Evolutionary conservation across 2,113 vertebrate genomes (phyloP), one percentile per base, ranked within the genome.

Genomic region (Myiagra hebetior): DNA sequence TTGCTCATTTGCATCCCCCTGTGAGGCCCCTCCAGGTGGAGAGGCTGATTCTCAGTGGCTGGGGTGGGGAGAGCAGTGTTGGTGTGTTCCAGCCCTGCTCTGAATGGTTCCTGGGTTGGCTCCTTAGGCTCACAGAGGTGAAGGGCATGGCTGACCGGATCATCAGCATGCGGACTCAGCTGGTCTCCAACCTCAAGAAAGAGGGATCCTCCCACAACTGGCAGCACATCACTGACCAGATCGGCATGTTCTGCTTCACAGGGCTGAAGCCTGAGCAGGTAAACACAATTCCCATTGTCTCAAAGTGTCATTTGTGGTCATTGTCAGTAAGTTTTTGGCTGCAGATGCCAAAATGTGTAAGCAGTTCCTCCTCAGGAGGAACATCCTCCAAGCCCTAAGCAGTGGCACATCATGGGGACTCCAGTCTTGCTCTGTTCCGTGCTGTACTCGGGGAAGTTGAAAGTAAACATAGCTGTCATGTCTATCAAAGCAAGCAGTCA

Each of bases 181-280:
- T 99, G 83, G 99, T 98, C 81, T 98, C 98, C 18, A 99, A 99
- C 95, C 98, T 99, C 97, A 99, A 99, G 95, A 99, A 99, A 69
- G 98, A 99, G 27, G 99, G 99, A 15, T 99, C 99, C 72, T 96
- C 98, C 73, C 98, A 98, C 93, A 99, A 98, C 97, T 99, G 99
- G 99, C 99, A 99, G 95, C 99, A 99, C 72, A 99, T 99, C 97
- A 99, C 95, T 1, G 99, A 99, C 97, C 99, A 99, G 97, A 99
- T 99, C 0, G 99, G 99, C 97, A 99, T 99, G 99, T 99, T 99
- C 94, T 99, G 99, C 97, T 99, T 99, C 97, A 99, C 99, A 0
- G 99, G 99, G 63, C 98, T 99, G 44, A 99, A 99, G 91, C 99
- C 99, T 1, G 99, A 99, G 26, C 99, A 99, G 99, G 99, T 99